Base-by-base conservation (phyloP, 2,113 vertebrate species). In the Barnardius zonarius region DNA sequence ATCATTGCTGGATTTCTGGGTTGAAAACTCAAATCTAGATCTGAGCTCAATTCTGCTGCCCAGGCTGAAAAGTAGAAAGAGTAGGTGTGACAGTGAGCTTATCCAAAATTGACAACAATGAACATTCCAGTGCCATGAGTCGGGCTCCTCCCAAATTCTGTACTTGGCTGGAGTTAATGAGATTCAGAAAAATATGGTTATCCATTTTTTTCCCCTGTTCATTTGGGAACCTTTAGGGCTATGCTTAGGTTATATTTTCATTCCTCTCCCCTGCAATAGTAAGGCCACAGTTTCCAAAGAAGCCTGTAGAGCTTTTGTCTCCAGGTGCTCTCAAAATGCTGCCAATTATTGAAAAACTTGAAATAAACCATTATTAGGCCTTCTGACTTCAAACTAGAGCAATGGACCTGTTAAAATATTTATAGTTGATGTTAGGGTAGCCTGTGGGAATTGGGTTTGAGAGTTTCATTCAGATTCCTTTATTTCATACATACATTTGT, bases 271-370 rank as follows among this genome's bases (percentile, higher is more conserved):
- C 5, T 28, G 20, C n/a, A 74, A 24, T 22, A 83, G 44, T 67
- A 43, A 83, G 49, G 14, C 44, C 14, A n/a, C 7, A 9, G 15
- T 64, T 92, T 67, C 59, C 49, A 90, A 44, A 52, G 66, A 69
- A 90, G 22, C 20, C 13, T 92, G 22, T 79, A 90, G 73, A 82
- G 69, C 28, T 81, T 83, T 93, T 92, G 80, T 92, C 88, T 96
- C 90, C 92, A 94, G 88, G 86, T 94, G 86, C 86, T 93, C 83
- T 67, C 64, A 92, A 90, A 93, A 78, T 75, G 78, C 55, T 84
- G 64, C 76, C 85, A 88, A 55, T 88, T 94, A 88, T 44, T 49
- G 51, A 39, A 66, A 88, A 90, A 46, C 7, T 44, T 66, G 37
- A 95, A 88, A 69, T n/a, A 55, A 90, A 93, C 74, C 54, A 7